Evolutionary conservation across 64 coral and sea anemone genomes (phyloP).

Genomic region (Stylophora pistillata): DNA sequence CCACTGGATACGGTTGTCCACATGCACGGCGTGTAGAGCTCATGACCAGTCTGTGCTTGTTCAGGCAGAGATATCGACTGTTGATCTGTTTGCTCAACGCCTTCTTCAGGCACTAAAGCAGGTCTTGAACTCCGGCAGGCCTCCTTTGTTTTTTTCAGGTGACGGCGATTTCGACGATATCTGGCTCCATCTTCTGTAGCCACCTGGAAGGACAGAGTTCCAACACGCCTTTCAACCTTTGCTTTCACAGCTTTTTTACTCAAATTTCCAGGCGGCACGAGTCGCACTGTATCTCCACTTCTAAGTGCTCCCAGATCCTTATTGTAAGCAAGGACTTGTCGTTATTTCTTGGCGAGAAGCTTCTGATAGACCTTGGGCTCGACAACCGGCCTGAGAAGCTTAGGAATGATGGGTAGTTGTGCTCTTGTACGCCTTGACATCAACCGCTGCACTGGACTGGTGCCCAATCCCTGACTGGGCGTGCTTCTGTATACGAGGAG

Average conservation of each 20-base stretch:
- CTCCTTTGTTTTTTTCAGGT: slow-evolving; percentile 9
- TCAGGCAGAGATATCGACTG: not conserved
- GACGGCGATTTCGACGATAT: slow-evolving; percentile 1
- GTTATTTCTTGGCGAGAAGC: too few species aligned
- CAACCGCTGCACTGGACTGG: slow-evolving; percentile 13
- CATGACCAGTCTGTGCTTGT: slow-evolving; percentile 1
- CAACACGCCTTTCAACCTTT: not conserved
- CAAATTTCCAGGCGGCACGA: not conserved
- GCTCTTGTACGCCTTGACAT: slow-evolving; percentile 12
- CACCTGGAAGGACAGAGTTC: not conserved
- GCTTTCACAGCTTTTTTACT: not conserved
- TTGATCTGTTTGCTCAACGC: not conserved
- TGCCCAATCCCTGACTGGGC: slow-evolving; percentile 26
- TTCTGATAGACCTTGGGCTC: not conserved
- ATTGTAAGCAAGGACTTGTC: not conserved
- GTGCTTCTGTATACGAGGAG: slow-evolving; percentile 19
- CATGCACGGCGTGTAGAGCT: not conserved
- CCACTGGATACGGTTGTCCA: too few species aligned
- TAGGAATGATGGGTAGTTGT: slow-evolving; percentile 1
- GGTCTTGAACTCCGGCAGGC: not conserved
- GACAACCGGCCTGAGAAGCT: not conserved
- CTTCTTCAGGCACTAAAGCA: not conserved
- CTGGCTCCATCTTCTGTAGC: not conserved
- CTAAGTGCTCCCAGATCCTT: not conserved
- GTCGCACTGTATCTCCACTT: not conserved